Evolutionary conservation across 2,113 vertebrate genomes (phyloP), one percentile per base, ranked within the genome.

Genomic region (Geococcyx californianus): DNA sequence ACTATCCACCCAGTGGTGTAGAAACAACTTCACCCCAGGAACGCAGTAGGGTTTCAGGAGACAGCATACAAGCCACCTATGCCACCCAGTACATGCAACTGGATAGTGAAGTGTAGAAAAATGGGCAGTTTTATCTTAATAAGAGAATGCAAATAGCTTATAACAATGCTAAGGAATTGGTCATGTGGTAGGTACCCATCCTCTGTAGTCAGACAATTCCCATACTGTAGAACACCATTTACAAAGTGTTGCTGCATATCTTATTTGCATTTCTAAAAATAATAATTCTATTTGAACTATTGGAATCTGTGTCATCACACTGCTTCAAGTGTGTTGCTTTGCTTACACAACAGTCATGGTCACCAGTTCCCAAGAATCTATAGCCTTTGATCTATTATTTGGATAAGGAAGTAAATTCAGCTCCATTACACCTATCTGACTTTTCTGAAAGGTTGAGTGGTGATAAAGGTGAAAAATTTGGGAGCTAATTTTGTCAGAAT

Each of bases 21-120:
- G 26, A 72, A 67, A 55, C 40, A 49, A 29, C 12, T 21, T 11
- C 1, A 3, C 17, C 44, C 49, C n/a, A 60, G 73, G 34, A 75
- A 59, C 2, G 4, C 0, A 0, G 38, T 2, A 24, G 28, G 24
- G 23, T 28, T 90, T 69, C 24, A 69, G 55, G 40, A 79, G 23
- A n/a, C n/a, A 68, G 66, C n/a, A 36, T 20, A 31, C 1, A 0
- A 54, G 16, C 42, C 17, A 74, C 24, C 66, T 1, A 0, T 34
- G 9, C 21, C 47, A 64, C 28, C 49, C n/a, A 59, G 54, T 23
- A 54, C 26, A 3, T 2, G 23, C 6, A 63, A 34, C 10, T 31
- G 28, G 14, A 19, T 2, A 60, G 13, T 3, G 4, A 60, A 51
- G 20, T 4, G 7, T 26, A 38, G 20, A 47, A 77, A 87, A 88